Base-by-base conservation (phyloP, 2,888 invertebrate genomes). In the Heliconius sara region DNA sequence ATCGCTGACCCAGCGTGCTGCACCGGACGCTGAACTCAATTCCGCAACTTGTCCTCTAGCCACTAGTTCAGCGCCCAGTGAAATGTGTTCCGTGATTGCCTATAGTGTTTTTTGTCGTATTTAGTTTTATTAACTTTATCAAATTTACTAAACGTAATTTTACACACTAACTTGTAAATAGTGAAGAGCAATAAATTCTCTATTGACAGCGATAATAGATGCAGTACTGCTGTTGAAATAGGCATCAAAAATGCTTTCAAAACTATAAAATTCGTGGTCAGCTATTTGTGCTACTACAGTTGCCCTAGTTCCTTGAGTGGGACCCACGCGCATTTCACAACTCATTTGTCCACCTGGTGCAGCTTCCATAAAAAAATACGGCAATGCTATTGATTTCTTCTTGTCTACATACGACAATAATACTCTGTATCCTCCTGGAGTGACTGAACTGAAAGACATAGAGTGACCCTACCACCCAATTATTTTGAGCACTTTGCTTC, bases 301-400 rank as follows among this genome's bases (percentile, higher is more conserved):
- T 0, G 95, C 95, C 27, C 95, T 87, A 0, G 93, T 91, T 6
- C 87, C 85, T 2, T 84, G 84, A 0, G 92, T 87, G 0, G 95
- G 95, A 0, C 90, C 91, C 39, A 94, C 94, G 0, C 95, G 93
- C 78, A 91, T 87, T 81, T 95, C 94, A 79, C 92, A 92, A 84
- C 95, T 95, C 90, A 94, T 87, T 84, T 95, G 94, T 2, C 95
- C 95, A 0, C 95, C 94, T 0, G 95, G 95, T 0, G 95, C 94
- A 6, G 93, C 92, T 84, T 95, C 95, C 93, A 95, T 91, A 74
- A 95, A 91, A 68, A 95, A 95, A 82, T 95, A 95, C 0, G 94
- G 94, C 77, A 95, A 79, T 3, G 88, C 87, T 16, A 88, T 83
- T 0, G 90, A 87, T 65, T 90, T 93, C 12, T 83, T 84, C 78